phyloP scores from a whole-genome alignment of 2,797 vertebrate species.

The Neopelma chrysocephalum region DNA sequence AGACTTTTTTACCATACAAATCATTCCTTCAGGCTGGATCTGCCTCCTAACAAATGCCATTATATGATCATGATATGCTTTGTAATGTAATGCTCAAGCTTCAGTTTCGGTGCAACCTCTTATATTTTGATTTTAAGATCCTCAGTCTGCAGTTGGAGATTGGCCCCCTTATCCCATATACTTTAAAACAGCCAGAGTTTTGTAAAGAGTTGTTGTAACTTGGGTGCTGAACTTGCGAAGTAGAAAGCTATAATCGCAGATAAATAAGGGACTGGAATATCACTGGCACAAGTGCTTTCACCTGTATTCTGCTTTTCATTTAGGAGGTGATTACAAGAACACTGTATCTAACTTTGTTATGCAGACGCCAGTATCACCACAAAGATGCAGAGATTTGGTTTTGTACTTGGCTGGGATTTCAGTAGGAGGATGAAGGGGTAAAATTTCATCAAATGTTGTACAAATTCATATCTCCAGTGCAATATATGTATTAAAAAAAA shows the following conservation, averaged over 20 bases:
- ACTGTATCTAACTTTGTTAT: neutral
- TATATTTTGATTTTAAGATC: neutral
- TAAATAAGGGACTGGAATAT: neutral
- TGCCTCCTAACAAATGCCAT: neutral
- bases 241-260: neutral
- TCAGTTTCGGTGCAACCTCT: neutral
- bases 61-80: neutral
- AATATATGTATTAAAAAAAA: conserved; percentile 49
- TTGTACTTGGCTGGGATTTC: conserved; percentile 26
- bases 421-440: neutral
- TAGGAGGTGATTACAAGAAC: conserved; percentile 11
- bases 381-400: neutral
- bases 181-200: neutral
- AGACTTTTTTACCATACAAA: neutral
- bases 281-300: neutral
- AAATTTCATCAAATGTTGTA: conserved; percentile 31
- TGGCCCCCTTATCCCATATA: neutral
- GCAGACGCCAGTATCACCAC: conserved; percentile 5
- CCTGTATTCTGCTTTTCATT: conserved; percentile 25
- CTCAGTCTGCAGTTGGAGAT: neutral
- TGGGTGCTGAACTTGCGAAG: neutral
- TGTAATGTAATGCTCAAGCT: neutral
- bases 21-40: neutral
- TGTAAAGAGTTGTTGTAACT: neutral
- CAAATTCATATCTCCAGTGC: conserved; percentile 51